Conservation (phyloP, 2,888 invertebrate species). For the Torymus aiolomorphi region DNA sequence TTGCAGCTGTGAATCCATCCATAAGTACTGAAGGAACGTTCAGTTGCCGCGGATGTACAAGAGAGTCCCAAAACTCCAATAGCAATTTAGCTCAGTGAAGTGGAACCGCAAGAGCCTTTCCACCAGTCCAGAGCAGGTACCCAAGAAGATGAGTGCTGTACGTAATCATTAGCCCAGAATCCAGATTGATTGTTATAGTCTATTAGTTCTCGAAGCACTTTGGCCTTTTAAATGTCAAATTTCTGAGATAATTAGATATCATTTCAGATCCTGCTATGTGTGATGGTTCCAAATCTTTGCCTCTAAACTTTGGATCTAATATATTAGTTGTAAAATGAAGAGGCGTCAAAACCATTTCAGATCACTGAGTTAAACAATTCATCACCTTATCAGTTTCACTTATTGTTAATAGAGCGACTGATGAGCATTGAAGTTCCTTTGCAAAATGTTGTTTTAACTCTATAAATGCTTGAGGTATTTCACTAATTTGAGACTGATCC, state of each 20-base stretch:
- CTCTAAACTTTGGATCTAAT: conserved; percentile 49
- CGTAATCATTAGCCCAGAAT: too few species aligned
- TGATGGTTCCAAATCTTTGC: not conserved
- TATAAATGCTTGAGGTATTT: conserved; percentile 49
- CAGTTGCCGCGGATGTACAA: conserved; percentile 52
- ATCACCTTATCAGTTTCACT: not conserved
- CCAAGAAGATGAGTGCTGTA: not conserved
- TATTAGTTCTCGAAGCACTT: not conserved
- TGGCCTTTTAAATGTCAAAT: not conserved
- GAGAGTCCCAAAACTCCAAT: conserved; percentile 45
- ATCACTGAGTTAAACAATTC: conserved; percentile 6
- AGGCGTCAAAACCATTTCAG: conserved; percentile 39
- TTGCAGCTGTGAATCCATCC: conserved; percentile 55
- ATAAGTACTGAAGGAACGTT: conserved; percentile 54
- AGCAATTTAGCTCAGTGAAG: conserved; percentile 41
- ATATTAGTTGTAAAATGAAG: conserved; percentile 53
- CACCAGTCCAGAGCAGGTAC: conserved; percentile 44
- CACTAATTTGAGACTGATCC: conserved; percentile 51
- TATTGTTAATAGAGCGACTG: not conserved
- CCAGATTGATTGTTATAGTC: not conserved
- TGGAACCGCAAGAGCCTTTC: conserved; percentile 47
- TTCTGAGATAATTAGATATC: not conserved
- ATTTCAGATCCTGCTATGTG: not conserved
- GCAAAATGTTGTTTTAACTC: conserved; percentile 45
- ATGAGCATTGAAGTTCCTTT: not conserved